phyloP scores from a whole-genome alignment of 2,888 invertebrate species.

The Tillus elongatus region DNA sequence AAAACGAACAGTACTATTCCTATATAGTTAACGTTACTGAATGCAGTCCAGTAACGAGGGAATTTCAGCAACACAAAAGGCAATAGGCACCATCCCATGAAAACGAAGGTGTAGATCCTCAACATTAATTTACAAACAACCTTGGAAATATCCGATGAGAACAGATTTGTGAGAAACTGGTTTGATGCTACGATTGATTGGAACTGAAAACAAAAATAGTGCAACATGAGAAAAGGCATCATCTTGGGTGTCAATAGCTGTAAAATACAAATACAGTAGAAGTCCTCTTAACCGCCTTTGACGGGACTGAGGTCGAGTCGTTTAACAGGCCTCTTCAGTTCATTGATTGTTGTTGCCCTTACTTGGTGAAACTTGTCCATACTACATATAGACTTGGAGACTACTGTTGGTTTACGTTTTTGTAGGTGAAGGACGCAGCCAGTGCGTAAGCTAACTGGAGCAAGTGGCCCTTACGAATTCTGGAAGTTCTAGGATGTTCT shows the following conservation, averaged over 20 bases:
- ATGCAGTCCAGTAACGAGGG: conserved; percentile 58
- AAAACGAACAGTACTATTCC: conserved; percentile 59
- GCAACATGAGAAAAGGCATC: conserved; percentile 1
- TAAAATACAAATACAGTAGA: no score
- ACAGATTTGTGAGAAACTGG: conserved; percentile 42
- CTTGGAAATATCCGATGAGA: conserved; percentile 39
- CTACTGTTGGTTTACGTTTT: no score
- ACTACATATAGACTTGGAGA: no score
- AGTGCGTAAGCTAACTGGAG: no score
- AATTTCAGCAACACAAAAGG: conserved; percentile 66
- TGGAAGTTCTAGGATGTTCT: no score
- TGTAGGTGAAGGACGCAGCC: no score
- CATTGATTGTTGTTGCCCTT: no score
- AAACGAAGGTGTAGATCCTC: conserved; percentile 66
- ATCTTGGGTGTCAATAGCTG: no score
- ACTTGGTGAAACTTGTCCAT: no score
- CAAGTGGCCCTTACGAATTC: no score
- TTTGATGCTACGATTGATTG: conserved; percentile 49
- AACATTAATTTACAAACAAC: conserved; percentile 49
- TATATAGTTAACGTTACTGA: conserved; percentile 55
- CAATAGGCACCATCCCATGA: conserved; percentile 74
- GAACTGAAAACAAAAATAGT: conserved; percentile 40
- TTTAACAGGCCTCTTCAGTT: not conserved
- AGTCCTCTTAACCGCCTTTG: no score
- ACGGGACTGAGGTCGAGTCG: no score